Conservation (phyloP, 2,797 vertebrate genomes). For the Sebastolobus altivelis region DNA sequence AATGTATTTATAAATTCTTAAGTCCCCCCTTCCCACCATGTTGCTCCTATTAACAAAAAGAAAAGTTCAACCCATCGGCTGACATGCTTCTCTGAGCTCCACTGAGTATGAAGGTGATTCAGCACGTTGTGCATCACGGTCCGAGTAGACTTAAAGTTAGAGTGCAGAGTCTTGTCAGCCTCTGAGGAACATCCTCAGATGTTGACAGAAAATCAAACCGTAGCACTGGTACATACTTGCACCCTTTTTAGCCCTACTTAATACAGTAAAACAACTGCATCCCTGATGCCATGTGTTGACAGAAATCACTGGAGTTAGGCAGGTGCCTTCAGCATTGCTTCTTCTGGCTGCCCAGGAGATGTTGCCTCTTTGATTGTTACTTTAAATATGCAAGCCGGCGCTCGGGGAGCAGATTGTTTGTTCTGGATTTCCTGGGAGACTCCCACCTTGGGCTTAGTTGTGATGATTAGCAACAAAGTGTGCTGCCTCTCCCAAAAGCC, state of each 20-base stretch:
- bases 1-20: not conserved
- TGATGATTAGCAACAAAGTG: conserved; percentile 83
- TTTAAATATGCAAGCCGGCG: conserved; percentile 86
- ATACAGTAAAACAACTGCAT: conserved; percentile 70
- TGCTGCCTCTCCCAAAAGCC: conserved; percentile 69
- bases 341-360: conserved; percentile 81
- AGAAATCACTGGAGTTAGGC: conserved; percentile 54
- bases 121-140: not conserved
- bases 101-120: not conserved
- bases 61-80: not conserved
- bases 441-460: conserved; percentile 84
- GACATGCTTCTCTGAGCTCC: not conserved
- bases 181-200: conserved; percentile 17
- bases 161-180: conserved; percentile 8
- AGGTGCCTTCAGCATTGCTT: conserved; percentile 72
- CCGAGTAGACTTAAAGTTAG: not conserved
- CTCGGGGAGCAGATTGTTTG: conserved; percentile 84
- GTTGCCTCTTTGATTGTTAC: conserved; percentile 87
- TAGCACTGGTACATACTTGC: conserved; percentile 25
- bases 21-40: not conserved
- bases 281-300: conserved; percentile 70
- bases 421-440: conserved; percentile 85
- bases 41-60: not conserved
- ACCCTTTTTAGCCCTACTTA: conserved; percentile 47
- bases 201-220: conserved; percentile 52